Conservation (phyloP, 1,140 invertebrate genomes). For the Neocloeon triangulifer region DNA sequence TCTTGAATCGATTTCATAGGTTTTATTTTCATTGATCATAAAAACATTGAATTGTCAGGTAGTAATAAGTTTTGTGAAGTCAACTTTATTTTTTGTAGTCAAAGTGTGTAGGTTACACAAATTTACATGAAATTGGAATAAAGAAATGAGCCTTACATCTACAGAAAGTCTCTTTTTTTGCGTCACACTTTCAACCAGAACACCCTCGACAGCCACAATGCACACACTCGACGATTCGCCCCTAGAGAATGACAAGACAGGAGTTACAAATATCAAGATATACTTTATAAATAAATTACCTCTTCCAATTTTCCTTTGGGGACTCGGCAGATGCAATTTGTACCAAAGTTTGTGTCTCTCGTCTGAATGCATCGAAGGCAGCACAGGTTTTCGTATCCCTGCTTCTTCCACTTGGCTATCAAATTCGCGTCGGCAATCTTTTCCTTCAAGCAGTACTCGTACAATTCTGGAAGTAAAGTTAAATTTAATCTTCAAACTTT, state of each 20-base stretch:
- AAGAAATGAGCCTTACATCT: no score
- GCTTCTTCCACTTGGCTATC: slow-evolving; percentile 99
- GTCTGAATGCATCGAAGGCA: slow-evolving; percentile 98
- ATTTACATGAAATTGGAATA: no score
- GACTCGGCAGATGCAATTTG: slow-evolving; percentile 97
- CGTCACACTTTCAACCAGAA: slow-evolving; percentile 35
- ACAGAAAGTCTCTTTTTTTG: neutral
- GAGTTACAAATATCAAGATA: slow-evolving; percentile 3
- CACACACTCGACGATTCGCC: slow-evolving; percentile 89
- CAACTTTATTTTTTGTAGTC: no score
- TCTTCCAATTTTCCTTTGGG: slow-evolving; percentile 97
- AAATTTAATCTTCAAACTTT: neutral
- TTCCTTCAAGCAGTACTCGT: slow-evolving; percentile 92
- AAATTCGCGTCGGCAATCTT: slow-evolving; percentile 94
- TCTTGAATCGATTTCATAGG: no score
- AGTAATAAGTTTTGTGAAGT: no score
- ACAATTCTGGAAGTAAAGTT: slow-evolving; percentile 49
- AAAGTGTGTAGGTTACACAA: no score
- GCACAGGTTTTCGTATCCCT: slow-evolving; percentile 97
- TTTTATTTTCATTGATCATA: no score
- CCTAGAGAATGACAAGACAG: slow-evolving; percentile 26
- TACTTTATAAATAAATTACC: slow-evolving; percentile 21
- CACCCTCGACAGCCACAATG: slow-evolving; percentile 94
- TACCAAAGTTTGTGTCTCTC: slow-evolving; percentile 96
- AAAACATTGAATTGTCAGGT: no score